A percentile compares a stretch with the other conserved stretches of the same genome.
Evolutionary conservation across 2,888 invertebrate genomes (phyloP).

Genomic region (Drosophila limbata): DNA sequence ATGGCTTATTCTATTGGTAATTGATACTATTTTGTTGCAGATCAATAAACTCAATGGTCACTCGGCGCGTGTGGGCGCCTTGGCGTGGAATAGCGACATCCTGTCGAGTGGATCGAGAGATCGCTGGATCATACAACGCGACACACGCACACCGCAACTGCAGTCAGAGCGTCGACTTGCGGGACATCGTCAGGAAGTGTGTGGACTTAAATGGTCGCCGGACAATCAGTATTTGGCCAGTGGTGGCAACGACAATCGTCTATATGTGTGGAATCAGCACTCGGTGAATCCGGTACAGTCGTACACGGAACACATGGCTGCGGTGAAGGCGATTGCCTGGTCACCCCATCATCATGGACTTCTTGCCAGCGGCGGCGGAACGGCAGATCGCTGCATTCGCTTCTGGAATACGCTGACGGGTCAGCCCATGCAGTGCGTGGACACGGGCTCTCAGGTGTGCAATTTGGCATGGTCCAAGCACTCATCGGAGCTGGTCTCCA

Average conservation of each 20-base stretch:
- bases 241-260: constrained; percentile 95
- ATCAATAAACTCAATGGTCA: constrained; percentile 96
- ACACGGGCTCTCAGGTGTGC: constrained; percentile 99
- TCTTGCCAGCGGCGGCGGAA: constrained; percentile 99
- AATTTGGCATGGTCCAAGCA: constrained; percentile 99
- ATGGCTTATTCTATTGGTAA: not conserved
- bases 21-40: constrained; percentile 80
- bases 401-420: constrained; percentile 99
- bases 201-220: constrained; percentile 99
- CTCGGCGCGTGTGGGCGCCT: constrained; percentile 95
- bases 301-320: constrained; percentile 97
- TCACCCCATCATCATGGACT: constrained; percentile 99
- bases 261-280: constrained; percentile 90
- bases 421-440: constrained; percentile 99
- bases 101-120: constrained; percentile 98
- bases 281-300: constrained; percentile 96
- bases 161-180: constrained; percentile 93
- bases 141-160: constrained; percentile 93
- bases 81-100: constrained; percentile 99
- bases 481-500: constrained; percentile 98
- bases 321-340: constrained; percentile 99
- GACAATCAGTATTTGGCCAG: constrained; percentile 98
- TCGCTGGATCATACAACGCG: constrained; percentile 96
- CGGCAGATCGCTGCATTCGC: constrained; percentile 97
- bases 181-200: constrained; percentile 98